Conservation (phyloP, 2,797 vertebrate genomes). For the Erpetoichthys calabaricus region DNA sequence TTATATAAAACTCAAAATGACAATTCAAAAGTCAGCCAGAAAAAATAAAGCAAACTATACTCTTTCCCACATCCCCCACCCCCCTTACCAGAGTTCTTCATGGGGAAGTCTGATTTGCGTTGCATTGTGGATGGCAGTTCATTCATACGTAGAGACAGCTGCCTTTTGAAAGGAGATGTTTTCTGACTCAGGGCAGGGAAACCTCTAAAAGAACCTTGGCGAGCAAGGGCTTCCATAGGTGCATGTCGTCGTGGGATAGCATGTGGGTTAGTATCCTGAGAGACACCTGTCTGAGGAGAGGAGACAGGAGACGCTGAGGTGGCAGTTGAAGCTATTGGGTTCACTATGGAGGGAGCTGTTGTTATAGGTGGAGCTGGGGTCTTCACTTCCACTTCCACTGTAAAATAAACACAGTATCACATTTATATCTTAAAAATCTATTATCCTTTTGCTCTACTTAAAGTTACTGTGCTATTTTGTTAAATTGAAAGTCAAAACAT, state of each 20-base stretch:
- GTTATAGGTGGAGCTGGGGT: conserved; percentile 27
- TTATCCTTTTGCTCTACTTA: too few relatives aligned
- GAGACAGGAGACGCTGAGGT: conserved; percentile 42
- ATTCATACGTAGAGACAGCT: conserved; percentile 84
- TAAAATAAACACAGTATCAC: conserved; percentile 6
- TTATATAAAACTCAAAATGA: too few relatives aligned
- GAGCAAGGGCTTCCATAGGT: conserved; percentile 77
- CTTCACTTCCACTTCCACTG: conserved; percentile 63
- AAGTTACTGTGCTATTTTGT: too few relatives aligned
- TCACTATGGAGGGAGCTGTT: conserved; percentile 21
- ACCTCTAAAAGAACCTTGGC: conserved; percentile 90
- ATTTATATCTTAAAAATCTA: not conserved
- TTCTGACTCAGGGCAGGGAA: conserved; percentile 93
- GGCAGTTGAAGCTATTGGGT: conserved; percentile 13
- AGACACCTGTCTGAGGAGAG: conserved; percentile 37
- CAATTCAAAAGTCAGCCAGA: too few relatives aligned
- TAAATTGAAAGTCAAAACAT: too few relatives aligned
- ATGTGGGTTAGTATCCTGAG: conserved; percentile 61
- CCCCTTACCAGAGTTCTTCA: conserved; percentile 73
- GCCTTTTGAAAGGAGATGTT: conserved; percentile 93
- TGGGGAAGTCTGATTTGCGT: conserved; percentile 90
- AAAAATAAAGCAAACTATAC: too few relatives aligned
- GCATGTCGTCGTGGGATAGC: conserved; percentile 86
- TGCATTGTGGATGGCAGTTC: conserved; percentile 92
- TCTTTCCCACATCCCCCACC: too few relatives aligned